A percentile compares a stretch with the other conserved stretches of the same genome.
phyloP scores from a whole-genome alignment of 37 sponge, comb jelly and placozoan species.

The Halichondria panicea region DNA sequence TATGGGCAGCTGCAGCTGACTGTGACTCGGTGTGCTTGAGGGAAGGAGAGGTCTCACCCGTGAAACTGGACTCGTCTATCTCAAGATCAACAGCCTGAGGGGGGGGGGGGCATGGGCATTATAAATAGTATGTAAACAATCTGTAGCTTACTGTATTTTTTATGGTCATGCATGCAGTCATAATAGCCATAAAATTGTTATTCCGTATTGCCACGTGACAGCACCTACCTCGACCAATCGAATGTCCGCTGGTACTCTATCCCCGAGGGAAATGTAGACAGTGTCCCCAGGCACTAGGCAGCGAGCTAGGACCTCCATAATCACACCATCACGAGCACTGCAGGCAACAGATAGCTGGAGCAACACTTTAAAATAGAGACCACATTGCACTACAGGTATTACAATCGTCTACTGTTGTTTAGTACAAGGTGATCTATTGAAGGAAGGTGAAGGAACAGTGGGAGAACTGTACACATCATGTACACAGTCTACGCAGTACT shows the following conservation, averaged over 20 bases:
- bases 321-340: conserved; percentile 86
- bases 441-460: too few species aligned
- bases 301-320: conserved; percentile 80
- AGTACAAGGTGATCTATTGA: too few species aligned
- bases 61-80: conserved; percentile 98
- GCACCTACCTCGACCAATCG: conserved; percentile 85
- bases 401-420: too few species aligned
- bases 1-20: not conserved
- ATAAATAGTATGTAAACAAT: too few species aligned
- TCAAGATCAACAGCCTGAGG: conserved; percentile 80
- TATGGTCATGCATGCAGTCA: not conserved
- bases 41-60: conserved; percentile 89
- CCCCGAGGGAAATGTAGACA: conserved; percentile 84
- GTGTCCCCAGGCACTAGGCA: conserved; percentile 95
- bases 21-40: conserved; percentile 57
- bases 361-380: too few species aligned
- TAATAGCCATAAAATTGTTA: not conserved
- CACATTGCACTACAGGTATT: too few species aligned
- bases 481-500: too few species aligned
- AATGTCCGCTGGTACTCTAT: conserved; percentile 96
- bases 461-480: too few species aligned
- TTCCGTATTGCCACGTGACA: too few species aligned
- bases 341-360: too few species aligned
- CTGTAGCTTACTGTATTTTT: not conserved
- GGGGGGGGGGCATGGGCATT: not conserved